phyloP scores from a whole-genome alignment of 2,888 invertebrate genomes.

The Agapostemon virescens region DNA sequence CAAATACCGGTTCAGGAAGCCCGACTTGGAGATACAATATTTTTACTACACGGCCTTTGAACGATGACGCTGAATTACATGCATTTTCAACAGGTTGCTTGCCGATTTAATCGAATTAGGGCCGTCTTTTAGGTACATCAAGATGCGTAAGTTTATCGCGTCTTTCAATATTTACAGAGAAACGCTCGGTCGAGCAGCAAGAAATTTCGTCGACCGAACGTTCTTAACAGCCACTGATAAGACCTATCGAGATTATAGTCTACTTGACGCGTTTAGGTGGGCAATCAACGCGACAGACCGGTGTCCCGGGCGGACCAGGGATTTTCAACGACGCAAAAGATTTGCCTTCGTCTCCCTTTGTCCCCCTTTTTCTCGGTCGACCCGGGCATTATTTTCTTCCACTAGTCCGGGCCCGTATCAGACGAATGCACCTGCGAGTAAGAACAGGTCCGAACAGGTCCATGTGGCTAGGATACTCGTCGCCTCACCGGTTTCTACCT shows the following conservation, averaged over 20 bases:
- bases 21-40: constrained; percentile 57
- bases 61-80: constrained; percentile 18
- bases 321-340: constrained; percentile 67
- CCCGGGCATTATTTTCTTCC: constrained; percentile 67
- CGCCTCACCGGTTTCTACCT: constrained; percentile 44
- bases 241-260: not conserved
- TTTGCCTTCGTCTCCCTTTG: constrained; percentile 56
- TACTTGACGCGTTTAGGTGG: not conserved
- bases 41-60: constrained; percentile 26
- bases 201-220: not conserved
- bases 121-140: constrained; percentile 47
- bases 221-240: not conserved
- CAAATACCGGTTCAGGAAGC: not conserved
- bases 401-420: constrained; percentile 60
- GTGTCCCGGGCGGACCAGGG: constrained; percentile 32
- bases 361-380: constrained; percentile 64
- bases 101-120: constrained; percentile 26
- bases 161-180: constrained; percentile 2
- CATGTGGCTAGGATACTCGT: constrained; percentile 66
- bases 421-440: constrained; percentile 74
- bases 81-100: constrained; percentile 36
- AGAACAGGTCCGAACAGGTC: constrained; percentile 78
- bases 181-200: not conserved
- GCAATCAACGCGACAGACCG: constrained; percentile 27
- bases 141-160: constrained; percentile 5